Percentiles rank a stretch among this genome's conserved stretches.
Conservation (phyloP, 2,797 vertebrate genomes). For the Gorsachius magnificus region DNA sequence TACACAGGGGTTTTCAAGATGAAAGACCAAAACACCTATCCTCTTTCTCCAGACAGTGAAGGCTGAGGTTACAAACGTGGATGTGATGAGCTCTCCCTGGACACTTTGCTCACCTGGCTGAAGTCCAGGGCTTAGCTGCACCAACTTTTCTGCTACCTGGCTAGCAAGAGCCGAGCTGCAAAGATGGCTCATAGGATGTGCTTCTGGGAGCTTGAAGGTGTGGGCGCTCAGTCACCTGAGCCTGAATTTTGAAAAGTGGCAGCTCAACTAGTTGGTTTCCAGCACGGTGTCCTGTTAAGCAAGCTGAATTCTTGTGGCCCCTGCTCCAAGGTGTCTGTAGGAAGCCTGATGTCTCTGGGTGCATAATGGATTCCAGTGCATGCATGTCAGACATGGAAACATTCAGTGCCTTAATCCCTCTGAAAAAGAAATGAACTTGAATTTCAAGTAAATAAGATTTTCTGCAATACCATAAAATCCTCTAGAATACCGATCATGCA, state of each 20-base stretch:
- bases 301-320: neutral
- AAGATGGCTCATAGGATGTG: neutral
- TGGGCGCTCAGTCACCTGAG: neutral
- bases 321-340: neutral
- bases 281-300: neutral
- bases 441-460: neutral
- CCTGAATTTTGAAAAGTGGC: neutral
- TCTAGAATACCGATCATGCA: neutral
- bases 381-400: neutral
- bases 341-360: neutral
- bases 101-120: accelerated
- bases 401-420: neutral
- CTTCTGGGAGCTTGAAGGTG: neutral
- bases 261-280: neutral
- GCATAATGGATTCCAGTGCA: neutral
- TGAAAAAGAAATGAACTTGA: neutral
- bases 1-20: neutral
- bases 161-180: neutral
- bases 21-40: neutral
- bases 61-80: neutral
- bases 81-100: neutral
- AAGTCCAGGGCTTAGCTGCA: neutral
- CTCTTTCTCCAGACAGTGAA: neutral
- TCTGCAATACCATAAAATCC: neutral
- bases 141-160: neutral